Evolutionary conservation across 2,113 vertebrate genomes (phyloP).

Genomic region (Petrocephalus zakoni): DNA sequence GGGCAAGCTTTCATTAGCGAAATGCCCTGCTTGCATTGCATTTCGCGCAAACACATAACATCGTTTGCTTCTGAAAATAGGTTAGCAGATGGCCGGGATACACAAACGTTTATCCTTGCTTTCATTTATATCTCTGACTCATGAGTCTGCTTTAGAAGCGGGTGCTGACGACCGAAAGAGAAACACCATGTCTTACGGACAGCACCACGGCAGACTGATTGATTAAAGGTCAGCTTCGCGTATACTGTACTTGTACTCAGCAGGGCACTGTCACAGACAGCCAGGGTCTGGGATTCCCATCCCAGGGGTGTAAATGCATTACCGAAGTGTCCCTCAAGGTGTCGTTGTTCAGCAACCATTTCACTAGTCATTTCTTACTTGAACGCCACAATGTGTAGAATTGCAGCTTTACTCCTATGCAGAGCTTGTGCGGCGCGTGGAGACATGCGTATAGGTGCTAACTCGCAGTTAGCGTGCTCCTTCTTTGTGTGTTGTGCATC

Average conservation of each 20-base stretch:
- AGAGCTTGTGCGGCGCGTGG: neutral
- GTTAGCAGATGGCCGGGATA: neutral
- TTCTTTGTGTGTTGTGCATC: neutral
- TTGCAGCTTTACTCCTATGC: neutral
- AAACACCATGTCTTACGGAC: neutral
- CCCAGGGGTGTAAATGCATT: neutral
- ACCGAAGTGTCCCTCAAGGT: neutral
- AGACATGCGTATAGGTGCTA: neutral
- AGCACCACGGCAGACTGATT: neutral
- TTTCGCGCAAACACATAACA: neutral
- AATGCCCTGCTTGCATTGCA: neutral
- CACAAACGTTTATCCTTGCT: neutral
- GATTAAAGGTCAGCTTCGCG: neutral
- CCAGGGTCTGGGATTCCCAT: neutral
- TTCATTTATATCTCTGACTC: conserved; percentile 12
- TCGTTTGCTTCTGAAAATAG: conserved; percentile 5
- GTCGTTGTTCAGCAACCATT: neutral
- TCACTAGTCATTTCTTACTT: neutral
- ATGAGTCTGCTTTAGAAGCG: neutral
- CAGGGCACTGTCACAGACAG: neutral
- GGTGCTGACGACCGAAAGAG: neutral
- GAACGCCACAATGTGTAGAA: neutral
- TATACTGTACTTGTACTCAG: neutral
- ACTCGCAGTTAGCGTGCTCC: neutral
- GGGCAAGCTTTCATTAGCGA: neutral